Evolutionary conservation across 2,888 invertebrate species (phyloP).

Genomic region (Chrysomela aeneicollis): DNA sequence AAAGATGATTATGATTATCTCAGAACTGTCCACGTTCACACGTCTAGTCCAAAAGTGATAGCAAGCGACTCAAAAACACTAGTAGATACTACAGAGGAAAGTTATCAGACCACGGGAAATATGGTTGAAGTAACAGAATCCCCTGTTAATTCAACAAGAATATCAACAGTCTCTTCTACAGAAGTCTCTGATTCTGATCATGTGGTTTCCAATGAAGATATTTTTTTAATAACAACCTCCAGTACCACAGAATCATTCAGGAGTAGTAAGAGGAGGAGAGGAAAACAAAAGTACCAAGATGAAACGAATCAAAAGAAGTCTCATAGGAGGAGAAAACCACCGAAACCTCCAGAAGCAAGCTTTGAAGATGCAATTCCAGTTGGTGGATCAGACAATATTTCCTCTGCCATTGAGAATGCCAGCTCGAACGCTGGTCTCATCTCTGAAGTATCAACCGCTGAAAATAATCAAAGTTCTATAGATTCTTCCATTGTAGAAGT

Average conservation of each 20-base stretch:
- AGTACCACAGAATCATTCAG: slow-evolving; percentile 24
- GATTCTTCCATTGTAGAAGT: not conserved
- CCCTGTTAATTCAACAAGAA: not conserved
- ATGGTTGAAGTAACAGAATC: not conserved
- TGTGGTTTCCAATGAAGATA: not conserved
- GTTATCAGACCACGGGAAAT: not conserved
- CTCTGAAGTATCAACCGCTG: not conserved
- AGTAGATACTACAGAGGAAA: too few relatives aligned
- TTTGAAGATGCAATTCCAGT: too few relatives aligned
- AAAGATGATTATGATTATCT: slow-evolving; percentile 39
- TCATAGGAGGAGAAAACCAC: slow-evolving; percentile 14
- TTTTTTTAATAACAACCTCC: slow-evolving; percentile 15
- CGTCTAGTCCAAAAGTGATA: slow-evolving; percentile 23
- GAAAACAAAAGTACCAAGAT: slow-evolving; percentile 22
- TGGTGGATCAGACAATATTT: too few relatives aligned
- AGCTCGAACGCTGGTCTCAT: not conserved
- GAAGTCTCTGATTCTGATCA: slow-evolving; percentile 9
- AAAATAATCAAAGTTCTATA: not conserved
- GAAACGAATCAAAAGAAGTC: slow-evolving; percentile 19
- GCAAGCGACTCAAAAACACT: not conserved
- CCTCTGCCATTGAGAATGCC: not conserved
- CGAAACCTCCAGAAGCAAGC: slow-evolving; percentile 16
- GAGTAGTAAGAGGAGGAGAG: slow-evolving; percentile 29
- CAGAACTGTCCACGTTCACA: slow-evolving; percentile 31
- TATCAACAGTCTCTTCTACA: not conserved